Conservation (phyloP, 1,140 invertebrate genomes). For the Chrysomallon squamiferum region DNA sequence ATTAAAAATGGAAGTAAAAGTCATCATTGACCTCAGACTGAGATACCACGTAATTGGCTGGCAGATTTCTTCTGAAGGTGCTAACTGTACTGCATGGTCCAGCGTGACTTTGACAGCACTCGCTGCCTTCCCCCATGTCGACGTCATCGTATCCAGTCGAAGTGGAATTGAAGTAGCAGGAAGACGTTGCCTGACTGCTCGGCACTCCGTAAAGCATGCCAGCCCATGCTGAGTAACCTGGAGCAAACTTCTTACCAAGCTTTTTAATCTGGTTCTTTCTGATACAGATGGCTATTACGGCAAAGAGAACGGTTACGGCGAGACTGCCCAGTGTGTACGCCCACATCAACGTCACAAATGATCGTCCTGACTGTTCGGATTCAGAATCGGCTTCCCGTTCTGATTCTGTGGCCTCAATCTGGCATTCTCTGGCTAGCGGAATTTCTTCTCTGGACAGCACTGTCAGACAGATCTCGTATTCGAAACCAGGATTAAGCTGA, state of each 20-base stretch:
- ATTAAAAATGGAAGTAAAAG: constrained; percentile 18
- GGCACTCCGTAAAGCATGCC: constrained; percentile 8
- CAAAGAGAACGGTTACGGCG: constrained; percentile 9
- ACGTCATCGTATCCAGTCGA: constrained; percentile 11
- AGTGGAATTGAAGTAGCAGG: constrained; percentile 16
- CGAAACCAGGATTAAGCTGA: neutral
- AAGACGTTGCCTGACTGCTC: neutral
- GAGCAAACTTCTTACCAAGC: neutral
- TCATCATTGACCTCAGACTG: constrained; percentile 12
- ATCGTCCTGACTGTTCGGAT: neutral
- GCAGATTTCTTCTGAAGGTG: constrained; percentile 15
- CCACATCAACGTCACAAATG: constrained; percentile 16
- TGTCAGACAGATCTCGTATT: constrained; percentile 12
- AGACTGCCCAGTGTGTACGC: constrained; percentile 13
- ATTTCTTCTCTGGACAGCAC: constrained; percentile 12
- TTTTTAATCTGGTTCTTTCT: neutral
- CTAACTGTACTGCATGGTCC: constrained; percentile 20
- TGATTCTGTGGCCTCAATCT: neutral
- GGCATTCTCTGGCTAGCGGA: constrained; percentile 15
- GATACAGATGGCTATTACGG: constrained; percentile 12
- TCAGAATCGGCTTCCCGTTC: neutral
- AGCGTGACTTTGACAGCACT: neutral
- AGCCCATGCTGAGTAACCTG: constrained; percentile 16
- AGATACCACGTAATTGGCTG: constrained; percentile 21
- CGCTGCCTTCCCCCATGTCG: neutral